Base-by-base conservation (phyloP, 2,888 invertebrate species). In the Brenthis ino region DNA sequence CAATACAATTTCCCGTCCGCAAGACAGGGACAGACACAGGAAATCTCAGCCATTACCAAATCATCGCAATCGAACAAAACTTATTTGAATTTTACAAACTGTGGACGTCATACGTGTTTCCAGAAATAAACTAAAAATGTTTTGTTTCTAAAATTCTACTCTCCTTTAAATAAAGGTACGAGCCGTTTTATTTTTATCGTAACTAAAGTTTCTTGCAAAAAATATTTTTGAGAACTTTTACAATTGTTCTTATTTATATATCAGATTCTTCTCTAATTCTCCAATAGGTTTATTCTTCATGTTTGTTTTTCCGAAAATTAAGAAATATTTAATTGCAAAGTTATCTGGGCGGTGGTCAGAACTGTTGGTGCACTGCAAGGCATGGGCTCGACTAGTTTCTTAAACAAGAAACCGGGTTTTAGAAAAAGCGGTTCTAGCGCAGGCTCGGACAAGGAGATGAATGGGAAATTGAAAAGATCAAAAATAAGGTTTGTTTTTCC, bases 361-460 rank as follows among this genome's bases (percentile, higher is more conserved):
- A 20, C 57, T 74, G n/a, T 47, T 75, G 28, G 55, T 71, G n/a
- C 61, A 70, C 69, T 69, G 71, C 57, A 74, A 75, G 77, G 73
- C 61, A 91, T 93, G 93, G 93, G 93, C 57, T 93, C 93, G 57
- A 93, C 92, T 60, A 93, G 83, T 87, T 93, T 88, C 78, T 77
- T 88, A 76, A 93, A 93, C 75, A 83, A 91, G 6, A 91, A 90
- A 76, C 78, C 86, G 24, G 86, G 86, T 64, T 91, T 86, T 69
- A 83, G 87, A 76, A 92, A 91, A 76, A 91, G 91, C 74, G 92
- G 89, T 12, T 92, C 92, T 61, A 91, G 89, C 77, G 86, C 78
- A 6, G 90, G 91, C 1, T 90, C 90, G 2, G 93, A 93, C 69
- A 93, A 90, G 72, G 93, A 93, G 70, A 88, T 89, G 84, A 89